Percentiles rank a stretch among this genome's conserved stretches.
phyloP scores from a whole-genome alignment of 2,888 invertebrate genomes.

The Nemotelus nigrinus region DNA sequence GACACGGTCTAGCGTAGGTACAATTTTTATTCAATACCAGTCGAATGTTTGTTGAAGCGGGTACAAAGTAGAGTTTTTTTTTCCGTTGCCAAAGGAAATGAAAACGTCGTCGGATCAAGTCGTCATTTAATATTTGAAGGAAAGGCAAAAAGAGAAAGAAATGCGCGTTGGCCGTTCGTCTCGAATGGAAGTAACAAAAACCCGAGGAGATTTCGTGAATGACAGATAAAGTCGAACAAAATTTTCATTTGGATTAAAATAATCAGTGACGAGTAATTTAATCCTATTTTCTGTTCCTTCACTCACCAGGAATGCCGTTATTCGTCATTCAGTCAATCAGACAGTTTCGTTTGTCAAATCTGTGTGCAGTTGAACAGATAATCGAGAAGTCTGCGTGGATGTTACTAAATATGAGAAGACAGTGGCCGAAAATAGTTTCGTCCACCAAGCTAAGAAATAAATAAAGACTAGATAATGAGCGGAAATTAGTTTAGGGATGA shows the following conservation, averaged over 20 bases:
- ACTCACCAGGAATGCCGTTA: conserved; percentile 44
- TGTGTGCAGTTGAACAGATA: no score
- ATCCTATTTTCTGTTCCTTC: conserved; percentile 49
- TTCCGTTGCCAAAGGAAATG: conserved; percentile 20
- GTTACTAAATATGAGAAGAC: no score
- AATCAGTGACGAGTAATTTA: conserved; percentile 49
- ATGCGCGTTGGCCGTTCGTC: conserved; percentile 20
- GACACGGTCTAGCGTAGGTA: conserved; percentile 17
- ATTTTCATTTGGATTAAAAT: conserved; percentile 50
- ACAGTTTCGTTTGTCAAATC: background rate
- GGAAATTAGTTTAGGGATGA: no score
- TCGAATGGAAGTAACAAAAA: conserved; percentile 30
- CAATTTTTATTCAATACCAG: background rate
- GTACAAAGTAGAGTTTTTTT: conserved; percentile 15
- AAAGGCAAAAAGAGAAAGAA: background rate
- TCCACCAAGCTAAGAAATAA: no score
- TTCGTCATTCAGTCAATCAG: conserved; percentile 33
- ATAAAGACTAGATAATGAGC: no score
- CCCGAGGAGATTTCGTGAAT: conserved; percentile 15
- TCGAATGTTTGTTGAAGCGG: conserved; percentile 6
- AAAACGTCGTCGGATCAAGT: conserved; percentile 42
- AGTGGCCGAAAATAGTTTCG: no score
- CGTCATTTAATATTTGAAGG: conserved; percentile 34
- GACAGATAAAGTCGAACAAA: conserved; percentile 46
- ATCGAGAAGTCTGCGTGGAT: no score